Conservation (phyloP, 2,888 invertebrate species). For the Mystacides longicornis region DNA sequence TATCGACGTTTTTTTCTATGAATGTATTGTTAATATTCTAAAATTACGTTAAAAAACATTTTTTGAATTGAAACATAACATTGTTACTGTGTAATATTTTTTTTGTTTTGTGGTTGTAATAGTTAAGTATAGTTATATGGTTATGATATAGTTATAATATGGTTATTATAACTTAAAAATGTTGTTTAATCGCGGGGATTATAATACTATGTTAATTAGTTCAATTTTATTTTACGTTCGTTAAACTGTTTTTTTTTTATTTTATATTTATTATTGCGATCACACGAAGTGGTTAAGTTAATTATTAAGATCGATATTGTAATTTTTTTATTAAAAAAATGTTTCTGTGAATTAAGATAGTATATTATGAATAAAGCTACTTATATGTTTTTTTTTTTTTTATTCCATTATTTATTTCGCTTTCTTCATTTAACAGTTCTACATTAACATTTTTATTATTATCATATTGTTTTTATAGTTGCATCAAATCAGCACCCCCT, state of each 20-base stretch:
- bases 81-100: conserved; percentile 1
- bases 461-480: neutral
- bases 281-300: neutral
- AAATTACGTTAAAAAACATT: conserved; percentile 1
- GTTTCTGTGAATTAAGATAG: neutral
- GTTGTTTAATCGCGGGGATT: conserved; percentile 11
- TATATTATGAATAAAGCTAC: neutral
- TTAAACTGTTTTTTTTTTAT: neutral
- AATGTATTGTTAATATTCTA: neutral
- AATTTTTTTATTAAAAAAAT: too few relatives aligned
- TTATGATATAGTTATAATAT: conserved; percentile 3
- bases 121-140: conserved; percentile 11
- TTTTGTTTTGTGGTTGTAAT: conserved; percentile 23
- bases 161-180: neutral
- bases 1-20: neutral
- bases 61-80: neutral
- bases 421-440: neutral
- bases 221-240: conserved; percentile 19
- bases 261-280: neutral
- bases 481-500: conserved; percentile 4
- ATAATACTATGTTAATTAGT: conserved; percentile 21
- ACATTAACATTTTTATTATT: neutral
- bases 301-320: too few relatives aligned
- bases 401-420: neutral
- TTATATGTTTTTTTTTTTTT: neutral